Conservation (phyloP, 2,797 vertebrate genomes). For the Aphelocoma californica region DNA sequence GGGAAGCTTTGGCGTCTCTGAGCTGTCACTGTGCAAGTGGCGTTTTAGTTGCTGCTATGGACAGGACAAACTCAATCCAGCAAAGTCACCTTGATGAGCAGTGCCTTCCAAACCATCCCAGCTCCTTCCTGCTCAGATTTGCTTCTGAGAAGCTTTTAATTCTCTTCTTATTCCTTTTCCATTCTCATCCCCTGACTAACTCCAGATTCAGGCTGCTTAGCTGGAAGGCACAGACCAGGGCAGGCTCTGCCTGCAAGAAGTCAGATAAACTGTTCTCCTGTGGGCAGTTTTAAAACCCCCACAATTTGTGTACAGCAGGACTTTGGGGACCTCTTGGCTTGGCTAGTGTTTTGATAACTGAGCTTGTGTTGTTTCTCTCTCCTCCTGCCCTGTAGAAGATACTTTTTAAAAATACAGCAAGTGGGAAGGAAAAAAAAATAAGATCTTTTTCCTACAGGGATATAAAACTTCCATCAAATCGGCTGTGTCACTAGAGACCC, state of each 20-base stretch:
- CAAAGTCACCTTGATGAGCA: neutral
- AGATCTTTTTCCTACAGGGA: neutral
- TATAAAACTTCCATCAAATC: neutral
- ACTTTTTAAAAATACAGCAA: neutral
- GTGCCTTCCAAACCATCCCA: neutral
- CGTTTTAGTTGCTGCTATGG: neutral
- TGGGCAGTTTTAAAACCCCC: neutral
- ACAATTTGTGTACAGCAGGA: neutral
- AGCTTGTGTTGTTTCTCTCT: neutral
- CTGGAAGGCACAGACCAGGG: neutral
- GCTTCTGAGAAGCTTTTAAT: neutral
- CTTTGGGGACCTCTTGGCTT: conserved; percentile 14
- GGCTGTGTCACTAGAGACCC: neutral
- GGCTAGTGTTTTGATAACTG: neutral
- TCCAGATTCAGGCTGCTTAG: neutral
- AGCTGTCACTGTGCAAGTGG: neutral
- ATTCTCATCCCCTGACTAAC: neutral
- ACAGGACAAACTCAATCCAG: neutral
- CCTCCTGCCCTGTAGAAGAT: neutral
- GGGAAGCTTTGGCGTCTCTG: neutral
- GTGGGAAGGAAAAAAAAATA: neutral
- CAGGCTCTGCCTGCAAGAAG: neutral
- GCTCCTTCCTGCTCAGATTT: neutral
- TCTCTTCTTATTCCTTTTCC: neutral
- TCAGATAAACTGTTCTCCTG: conserved; percentile 19